Evolutionary conservation across 2,888 invertebrate genomes (phyloP), one percentile per base, ranked within the genome.

Genomic region (Anoncus sp.): DNA sequence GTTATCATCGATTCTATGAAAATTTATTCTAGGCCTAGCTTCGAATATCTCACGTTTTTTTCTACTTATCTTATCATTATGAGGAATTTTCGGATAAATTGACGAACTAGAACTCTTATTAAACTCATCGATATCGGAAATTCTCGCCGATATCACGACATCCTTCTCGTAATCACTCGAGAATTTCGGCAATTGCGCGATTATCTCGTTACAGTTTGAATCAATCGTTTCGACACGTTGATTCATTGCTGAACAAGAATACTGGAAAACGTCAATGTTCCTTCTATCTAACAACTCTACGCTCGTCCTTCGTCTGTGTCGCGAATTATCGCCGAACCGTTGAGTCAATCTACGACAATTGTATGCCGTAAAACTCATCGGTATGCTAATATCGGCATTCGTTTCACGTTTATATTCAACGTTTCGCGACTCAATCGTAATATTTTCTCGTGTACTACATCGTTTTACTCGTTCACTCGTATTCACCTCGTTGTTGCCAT

Each of bases 291-390:
- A 75, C 38, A 27, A 57, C 18, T 38, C 69, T 49, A 49, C 31
- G 75, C 55, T 75, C 71, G 67, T 75, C 49, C 71, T 75, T 55
- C 78, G 71, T 75, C 71, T 78, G 16, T 62, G 62, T 45, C 67
- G 67, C 43, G 71, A 51, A 14, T 47, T 57, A 9, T 63, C 71
- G 27, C 55, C n/a, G 18, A 53, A 38, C 35, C 71, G 71, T 31
- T 65, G 55, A 24, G 55, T 16, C 6, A 45, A 49, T 75, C 71
- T 63, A 49, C 65, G 75, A 55, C 18, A 7, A 63, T 77, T 72
- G 9, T 55, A 55, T 47, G 47, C 59, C 20, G 43, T 18, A 12
- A 16, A 24, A 65, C 35, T 69, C 65, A 55, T 27, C 55, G 55
- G 6, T 38, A n/a, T 22, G 55, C 35, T n/a, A 22, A 16, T 59